Conservation (phyloP, 2,888 invertebrate genomes). For the Acrobasis consociella region DNA sequence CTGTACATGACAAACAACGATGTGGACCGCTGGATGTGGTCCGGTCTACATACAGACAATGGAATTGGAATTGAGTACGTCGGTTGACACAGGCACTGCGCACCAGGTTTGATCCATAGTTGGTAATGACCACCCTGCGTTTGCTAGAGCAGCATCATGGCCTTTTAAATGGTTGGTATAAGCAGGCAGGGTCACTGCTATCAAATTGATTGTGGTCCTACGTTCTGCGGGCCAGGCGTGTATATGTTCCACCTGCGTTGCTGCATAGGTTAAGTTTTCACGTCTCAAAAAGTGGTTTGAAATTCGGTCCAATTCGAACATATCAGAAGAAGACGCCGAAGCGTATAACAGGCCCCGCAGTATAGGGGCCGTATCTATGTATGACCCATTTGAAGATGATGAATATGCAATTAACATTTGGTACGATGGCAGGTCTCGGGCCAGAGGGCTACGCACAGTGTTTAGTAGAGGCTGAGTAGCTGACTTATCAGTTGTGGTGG, state of each 20-base stretch:
- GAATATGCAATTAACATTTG: neutral
- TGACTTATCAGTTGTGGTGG: neutral
- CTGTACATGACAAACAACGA: neutral
- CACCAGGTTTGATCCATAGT: neutral
- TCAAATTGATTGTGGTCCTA: neutral
- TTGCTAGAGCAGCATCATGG: neutral
- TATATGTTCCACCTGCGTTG: neutral
- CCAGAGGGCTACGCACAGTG: neutral
- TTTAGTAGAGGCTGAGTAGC: neutral
- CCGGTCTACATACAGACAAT: neutral
- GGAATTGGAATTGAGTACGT: neutral
- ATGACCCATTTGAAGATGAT: neutral
- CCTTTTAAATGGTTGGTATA: neutral
- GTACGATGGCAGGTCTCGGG: neutral
- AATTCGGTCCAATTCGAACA: neutral
- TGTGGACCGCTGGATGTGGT: neutral
- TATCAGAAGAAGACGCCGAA: neutral
- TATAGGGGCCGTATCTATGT: neutral
- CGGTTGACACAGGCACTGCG: neutral
- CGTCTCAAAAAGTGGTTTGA: conserved; percentile 6
- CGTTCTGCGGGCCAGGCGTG: neutral
- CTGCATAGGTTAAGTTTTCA: neutral
- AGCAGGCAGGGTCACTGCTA: neutral
- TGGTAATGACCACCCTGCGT: neutral
- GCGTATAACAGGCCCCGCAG: neutral